These are phyloP conservation scores for Aphaenogaster ashmeadi DNA, from an alignment of 1,140 invertebrate genomes.

Conservation along the genomic window DNA sequence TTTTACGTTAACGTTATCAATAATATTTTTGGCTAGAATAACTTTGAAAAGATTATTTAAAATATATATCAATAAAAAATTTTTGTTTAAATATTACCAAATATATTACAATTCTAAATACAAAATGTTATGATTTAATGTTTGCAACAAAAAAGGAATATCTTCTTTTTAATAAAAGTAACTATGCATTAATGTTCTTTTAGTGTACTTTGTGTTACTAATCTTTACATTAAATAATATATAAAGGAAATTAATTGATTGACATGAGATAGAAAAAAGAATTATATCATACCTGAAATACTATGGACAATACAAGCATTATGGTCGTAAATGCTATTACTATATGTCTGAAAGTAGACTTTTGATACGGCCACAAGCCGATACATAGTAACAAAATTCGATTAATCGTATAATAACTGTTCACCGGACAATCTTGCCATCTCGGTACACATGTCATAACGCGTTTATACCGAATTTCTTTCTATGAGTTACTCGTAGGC, in stretches of 20 bases:
- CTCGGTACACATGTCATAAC: not conserved
- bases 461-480: not conserved
- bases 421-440: not conserved
- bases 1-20: not conserved
- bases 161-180: not conserved
- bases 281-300: conserved; percentile 11
- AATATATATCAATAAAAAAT: not conserved
- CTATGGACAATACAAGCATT: not conserved
- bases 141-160: not conserved
- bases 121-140: not conserved
- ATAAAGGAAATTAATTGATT: not conserved
- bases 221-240: not conserved
- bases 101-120: not conserved
- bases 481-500: not conserved
- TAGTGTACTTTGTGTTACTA: not conserved
- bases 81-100: not conserved
- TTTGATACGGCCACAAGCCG: conserved; percentile 50
- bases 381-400: conserved; percentile 37
- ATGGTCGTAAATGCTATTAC: not conserved
- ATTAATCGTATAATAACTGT: conserved; percentile 36
- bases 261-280: not conserved
- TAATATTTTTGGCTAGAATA: not conserved
- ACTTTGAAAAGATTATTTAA: not conserved
- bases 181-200: not conserved
- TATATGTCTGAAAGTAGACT: not conserved